phyloP scores from a whole-genome alignment of 2,113 vertebrate species.

The Leptobrachium ailaonicum region DNA sequence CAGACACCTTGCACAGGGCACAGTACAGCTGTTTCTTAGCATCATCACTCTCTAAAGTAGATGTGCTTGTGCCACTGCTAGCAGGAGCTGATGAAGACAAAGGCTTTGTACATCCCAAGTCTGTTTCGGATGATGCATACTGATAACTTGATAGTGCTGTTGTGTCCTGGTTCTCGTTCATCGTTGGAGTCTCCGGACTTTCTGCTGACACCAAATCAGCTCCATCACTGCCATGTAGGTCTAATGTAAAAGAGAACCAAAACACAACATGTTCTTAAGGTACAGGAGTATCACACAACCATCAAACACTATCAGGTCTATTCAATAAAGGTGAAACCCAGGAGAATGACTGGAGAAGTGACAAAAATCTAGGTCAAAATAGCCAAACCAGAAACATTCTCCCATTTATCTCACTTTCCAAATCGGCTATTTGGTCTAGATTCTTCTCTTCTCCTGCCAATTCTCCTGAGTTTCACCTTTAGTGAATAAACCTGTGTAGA shows the following conservation, averaged over 20 bases:
- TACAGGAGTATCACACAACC: no score
- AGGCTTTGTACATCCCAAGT: neutral
- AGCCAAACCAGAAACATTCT: no score
- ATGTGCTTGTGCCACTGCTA: constrained; percentile 50
- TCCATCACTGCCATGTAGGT: constrained; percentile 26
- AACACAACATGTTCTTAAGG: neutral
- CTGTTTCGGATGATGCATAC: constrained; percentile 1
- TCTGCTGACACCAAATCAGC: constrained; percentile 13
- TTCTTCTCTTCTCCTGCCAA: no score
- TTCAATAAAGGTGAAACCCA: no score
- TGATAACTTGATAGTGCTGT: neutral
- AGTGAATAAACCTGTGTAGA: no score
- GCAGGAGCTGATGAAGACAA: constrained; percentile 42
- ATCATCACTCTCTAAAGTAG: constrained; percentile 75
- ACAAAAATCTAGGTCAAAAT: no score
- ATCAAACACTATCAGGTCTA: no score
- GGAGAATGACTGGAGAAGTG: no score
- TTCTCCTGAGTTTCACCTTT: no score
- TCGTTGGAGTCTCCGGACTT: constrained; percentile 1
- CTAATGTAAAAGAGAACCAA: constrained; percentile 1
- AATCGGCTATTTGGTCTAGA: no score
- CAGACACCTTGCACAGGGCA: constrained; percentile 89
- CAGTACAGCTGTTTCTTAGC: constrained; percentile 89
- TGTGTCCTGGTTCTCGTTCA: constrained; percentile 5
- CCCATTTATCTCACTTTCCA: no score